Evolutionary conservation across 1,140 invertebrate species (phyloP), one percentile per base, ranked within the genome.

Genomic region (Zaprionus tsacasi): DNA sequence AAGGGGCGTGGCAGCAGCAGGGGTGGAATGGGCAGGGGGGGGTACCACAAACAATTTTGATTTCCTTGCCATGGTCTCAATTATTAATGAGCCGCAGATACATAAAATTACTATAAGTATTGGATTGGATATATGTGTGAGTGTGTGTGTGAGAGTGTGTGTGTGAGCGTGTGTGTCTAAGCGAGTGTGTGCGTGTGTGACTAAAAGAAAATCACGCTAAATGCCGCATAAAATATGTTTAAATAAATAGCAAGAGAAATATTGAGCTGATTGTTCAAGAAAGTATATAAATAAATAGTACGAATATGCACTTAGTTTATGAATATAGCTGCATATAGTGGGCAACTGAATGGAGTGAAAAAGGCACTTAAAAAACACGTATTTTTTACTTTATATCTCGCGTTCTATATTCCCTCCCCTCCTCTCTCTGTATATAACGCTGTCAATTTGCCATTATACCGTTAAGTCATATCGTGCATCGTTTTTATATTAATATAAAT

Each of bases 71-170:
- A 58, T 70, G 72, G 58, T 75, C 59, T 75, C 72, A 75, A 75
- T 75, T 75, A 75, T 75, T 75, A 75, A 75, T 75, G 72, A 75
- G 72, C 72, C 72, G 58, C 72, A 75, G 72, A 75, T 75, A 75
- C 72, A 64, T 75, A 75, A 70, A 54, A 75, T 75, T 70, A 75
- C 72, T 45, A 45, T 21, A 50, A 40, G 33, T 17, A n/a, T 56
- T 68, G 70, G 70, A 73, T 35, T 1, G 15, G 36, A 30, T 13
- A 33, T 6, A 17, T 50, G 27, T 38, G 33, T 57, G 52, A 13
- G 40, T 30, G 69, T 38, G 40, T 27, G 27, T 12, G 38, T 35
- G 33, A 21, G 11, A 30, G 38, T 59, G 17, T 48, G 40, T 43
- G 36, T 43, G 40, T 33, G 40, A 13, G 38, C 4, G 40, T 50